These are phyloP conservation scores for Mustelus asterias DNA, from an alignment of 2,113 vertebrate genomes.

Conservation along the genomic window DNA sequence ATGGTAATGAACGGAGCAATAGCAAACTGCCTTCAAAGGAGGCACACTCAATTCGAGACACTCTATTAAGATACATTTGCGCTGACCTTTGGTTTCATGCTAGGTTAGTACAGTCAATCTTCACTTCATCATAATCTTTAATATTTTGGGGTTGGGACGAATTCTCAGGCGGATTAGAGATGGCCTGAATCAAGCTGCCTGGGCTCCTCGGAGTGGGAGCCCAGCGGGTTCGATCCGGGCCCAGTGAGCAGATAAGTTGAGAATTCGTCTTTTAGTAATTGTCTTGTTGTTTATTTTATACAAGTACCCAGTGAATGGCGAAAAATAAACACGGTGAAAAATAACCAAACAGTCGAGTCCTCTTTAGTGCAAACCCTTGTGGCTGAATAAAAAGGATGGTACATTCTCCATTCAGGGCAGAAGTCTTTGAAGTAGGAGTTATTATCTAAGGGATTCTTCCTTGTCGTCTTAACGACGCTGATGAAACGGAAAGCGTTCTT, in stretches of 20 bases:
- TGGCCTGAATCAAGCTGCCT: neutral
- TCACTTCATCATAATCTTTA: slow-evolving; percentile 48
- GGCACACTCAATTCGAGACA: slow-evolving; percentile 75
- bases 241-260: slow-evolving; percentile 65
- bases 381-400: slow-evolving; percentile 82
- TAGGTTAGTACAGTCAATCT: slow-evolving; percentile 68
- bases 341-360: slow-evolving; percentile 76
- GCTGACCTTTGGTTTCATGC: slow-evolving; percentile 74
- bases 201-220: slow-evolving; percentile 37
- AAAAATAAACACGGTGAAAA: slow-evolving; percentile 73
- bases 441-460: slow-evolving; percentile 93
- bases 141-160: slow-evolving; percentile 30
- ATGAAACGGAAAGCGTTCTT: slow-evolving; percentile 93
- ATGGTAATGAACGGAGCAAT: slow-evolving; percentile 70
- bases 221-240: slow-evolving; percentile 51
- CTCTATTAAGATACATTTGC: slow-evolving; percentile 81
- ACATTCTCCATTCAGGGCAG: slow-evolving; percentile 86
- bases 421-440: slow-evolving; percentile 95
- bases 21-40: slow-evolving; percentile 71
- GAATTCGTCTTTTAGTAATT: slow-evolving; percentile 80
- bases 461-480: slow-evolving; percentile 92
- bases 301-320: slow-evolving; percentile 74
- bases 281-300: slow-evolving; percentile 86
- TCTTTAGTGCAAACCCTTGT: slow-evolving; percentile 84
- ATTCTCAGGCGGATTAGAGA: slow-evolving; percentile 33